Percentiles rank a stretch among this genome's conserved stretches.
Conservation (phyloP, 2,888 invertebrate species). For the Mechanitis messenoides region DNA sequence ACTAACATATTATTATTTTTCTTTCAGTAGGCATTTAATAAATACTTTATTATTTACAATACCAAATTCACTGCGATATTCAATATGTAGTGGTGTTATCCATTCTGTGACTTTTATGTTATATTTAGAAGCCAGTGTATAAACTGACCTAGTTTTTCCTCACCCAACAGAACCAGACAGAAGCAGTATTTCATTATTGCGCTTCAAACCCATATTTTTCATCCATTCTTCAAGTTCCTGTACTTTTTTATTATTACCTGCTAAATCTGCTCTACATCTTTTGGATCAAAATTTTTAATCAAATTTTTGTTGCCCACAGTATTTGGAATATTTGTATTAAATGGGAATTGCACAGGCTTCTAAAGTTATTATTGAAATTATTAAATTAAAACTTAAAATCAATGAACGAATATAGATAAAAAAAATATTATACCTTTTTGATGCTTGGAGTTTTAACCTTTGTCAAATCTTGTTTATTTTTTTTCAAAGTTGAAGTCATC, state of each 20-base stretch:
- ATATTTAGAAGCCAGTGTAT: conserved; percentile 79
- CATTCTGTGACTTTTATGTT: conserved; percentile 83
- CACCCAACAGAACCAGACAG: conserved; percentile 90
- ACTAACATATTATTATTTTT: no score
- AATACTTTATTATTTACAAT: conserved; percentile 10
- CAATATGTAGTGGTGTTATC: conserved; percentile 87
- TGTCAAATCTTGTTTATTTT: conserved; percentile 32
- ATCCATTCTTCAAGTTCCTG: conserved; percentile 85
- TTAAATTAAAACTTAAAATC: conserved; percentile 12
- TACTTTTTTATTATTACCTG: conserved; percentile 85
- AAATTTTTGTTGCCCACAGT: conserved; percentile 62
- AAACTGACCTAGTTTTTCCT: conserved; percentile 87
- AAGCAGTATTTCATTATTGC: conserved; percentile 76
- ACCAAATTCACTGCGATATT: conserved; percentile 75
- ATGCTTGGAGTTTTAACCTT: conserved; percentile 16
- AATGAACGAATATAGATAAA: conserved; percentile 8
- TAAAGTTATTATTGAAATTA: conserved; percentile 8
- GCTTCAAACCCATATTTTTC: conserved; percentile 45
- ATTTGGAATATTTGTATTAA: conserved; percentile 9
- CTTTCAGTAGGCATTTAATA: no score
- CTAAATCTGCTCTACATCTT: conserved; percentile 76
- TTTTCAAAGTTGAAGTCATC: conserved; percentile 45
- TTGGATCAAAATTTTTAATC: conserved; percentile 79
- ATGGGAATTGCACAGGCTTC: background rate
- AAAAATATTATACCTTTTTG: conserved; percentile 25